Evolutionary conservation across 2,888 invertebrate genomes (phyloP).

Genomic region (Lasius platythorax): DNA sequence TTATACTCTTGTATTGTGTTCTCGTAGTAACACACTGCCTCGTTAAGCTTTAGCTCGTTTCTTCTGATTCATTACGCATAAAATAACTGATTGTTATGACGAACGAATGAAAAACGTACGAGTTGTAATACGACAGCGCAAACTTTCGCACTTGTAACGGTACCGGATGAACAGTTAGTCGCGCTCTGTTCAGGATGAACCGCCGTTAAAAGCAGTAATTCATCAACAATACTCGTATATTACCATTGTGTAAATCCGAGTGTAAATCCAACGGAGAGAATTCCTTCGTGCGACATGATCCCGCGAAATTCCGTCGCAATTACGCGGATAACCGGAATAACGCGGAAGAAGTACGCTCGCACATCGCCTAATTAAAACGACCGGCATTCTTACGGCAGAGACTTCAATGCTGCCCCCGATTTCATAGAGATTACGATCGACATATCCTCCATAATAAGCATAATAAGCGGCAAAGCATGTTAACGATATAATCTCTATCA

Average conservation of each 20-base stretch:
- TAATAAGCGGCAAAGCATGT: neutral
- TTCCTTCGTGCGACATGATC: conserved; percentile 17
- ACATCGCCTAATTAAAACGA: conserved; percentile 19
- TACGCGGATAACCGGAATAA: conserved; percentile 40
- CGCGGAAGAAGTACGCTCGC: neutral
- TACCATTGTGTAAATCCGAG: conserved; percentile 13
- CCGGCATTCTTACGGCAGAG: neutral
- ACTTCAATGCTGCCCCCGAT: conserved; percentile 10
- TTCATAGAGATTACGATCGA: conserved; percentile 21
- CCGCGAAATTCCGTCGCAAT: conserved; percentile 37
- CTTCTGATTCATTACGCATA: neutral
- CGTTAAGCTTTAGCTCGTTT: neutral
- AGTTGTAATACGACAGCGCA: conserved; percentile 28
- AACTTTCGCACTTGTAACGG: conserved; percentile 64
- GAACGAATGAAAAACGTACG: conserved; percentile 15
- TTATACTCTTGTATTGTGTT: neutral
- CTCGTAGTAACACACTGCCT: neutral
- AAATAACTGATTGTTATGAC: neutral
- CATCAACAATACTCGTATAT: conserved; percentile 42
- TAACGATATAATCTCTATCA: neutral
- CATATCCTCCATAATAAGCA: neutral
- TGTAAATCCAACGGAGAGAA: neutral
- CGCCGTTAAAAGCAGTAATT: conserved; percentile 18
- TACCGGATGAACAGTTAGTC: conserved; percentile 61
- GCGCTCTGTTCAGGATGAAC: neutral